A percentile compares a stretch with the other conserved stretches of the same genome.
phyloP scores from a whole-genome alignment of 2,888 invertebrate genomes.

The Sminthurides aquaticus region DNA sequence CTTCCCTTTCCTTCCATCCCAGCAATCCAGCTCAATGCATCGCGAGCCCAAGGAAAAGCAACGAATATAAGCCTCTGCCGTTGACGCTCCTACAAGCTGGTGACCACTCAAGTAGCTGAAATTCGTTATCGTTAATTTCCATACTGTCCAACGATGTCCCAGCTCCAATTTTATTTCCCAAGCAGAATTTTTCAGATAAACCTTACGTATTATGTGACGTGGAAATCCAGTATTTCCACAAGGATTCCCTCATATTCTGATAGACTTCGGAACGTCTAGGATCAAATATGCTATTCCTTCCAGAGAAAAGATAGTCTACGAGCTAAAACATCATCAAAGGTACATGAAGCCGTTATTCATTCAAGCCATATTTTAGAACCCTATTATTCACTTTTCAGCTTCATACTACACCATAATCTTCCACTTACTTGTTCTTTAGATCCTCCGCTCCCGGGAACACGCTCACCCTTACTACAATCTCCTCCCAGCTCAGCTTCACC shows the following conservation, averaged over 20 bases:
- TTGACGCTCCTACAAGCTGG: constrained; percentile 93
- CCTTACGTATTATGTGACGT: constrained; percentile 89
- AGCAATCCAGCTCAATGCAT: constrained; percentile 86
- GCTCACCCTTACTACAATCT: too few species aligned
- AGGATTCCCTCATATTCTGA: constrained; percentile 85
- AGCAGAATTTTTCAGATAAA: not conserved
- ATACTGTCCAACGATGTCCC: not conserved
- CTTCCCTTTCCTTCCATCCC: constrained; percentile 92
- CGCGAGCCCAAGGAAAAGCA: constrained; percentile 86
- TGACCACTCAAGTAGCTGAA: constrained; percentile 85
- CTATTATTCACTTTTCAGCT: too few species aligned
- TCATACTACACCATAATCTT: not conserved
- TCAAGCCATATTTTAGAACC: not conserved
- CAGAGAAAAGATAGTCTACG: constrained; percentile 82
- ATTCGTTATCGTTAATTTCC: not conserved
- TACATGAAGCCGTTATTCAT: not conserved
- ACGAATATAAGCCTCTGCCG: constrained; percentile 90
- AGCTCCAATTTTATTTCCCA: not conserved
- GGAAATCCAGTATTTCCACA: constrained; percentile 52
- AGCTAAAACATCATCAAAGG: not conserved
- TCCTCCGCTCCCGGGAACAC: too few species aligned
- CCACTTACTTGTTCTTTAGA: not conserved
- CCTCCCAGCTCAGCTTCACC: too few species aligned
- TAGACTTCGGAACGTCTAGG: constrained; percentile 60
- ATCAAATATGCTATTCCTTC: constrained; percentile 87